Conservation (phyloP, 2,888 invertebrate species). For the Galerucella calmariensis region DNA sequence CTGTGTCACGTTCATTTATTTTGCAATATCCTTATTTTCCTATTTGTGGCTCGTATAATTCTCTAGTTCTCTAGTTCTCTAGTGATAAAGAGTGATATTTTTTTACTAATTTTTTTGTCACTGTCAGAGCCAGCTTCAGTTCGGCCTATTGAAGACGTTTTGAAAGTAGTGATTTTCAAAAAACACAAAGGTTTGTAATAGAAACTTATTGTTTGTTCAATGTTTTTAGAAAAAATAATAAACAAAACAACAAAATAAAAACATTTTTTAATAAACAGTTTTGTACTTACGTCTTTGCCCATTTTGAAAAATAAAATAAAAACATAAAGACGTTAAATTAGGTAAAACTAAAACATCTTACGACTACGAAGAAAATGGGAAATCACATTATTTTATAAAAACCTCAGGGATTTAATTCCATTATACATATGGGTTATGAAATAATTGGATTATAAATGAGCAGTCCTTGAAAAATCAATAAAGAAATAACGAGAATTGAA, state of each 20-base stretch:
- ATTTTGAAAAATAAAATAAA: conserved; percentile 37
- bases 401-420: conserved; percentile 44
- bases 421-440: conserved; percentile 47
- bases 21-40: no score
- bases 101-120: no score
- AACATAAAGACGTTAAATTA: conserved; percentile 20
- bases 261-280: conserved; percentile 3
- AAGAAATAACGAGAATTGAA: conserved; percentile 8
- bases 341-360: conserved; percentile 34
- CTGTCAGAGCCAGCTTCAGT: no score
- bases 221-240: not conserved
- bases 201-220: no score
- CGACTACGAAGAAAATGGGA: conserved; percentile 26
- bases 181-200: no score
- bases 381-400: conserved; percentile 16
- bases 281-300: conserved; percentile 36
- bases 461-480: conserved; percentile 30
- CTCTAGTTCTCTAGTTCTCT: no score
- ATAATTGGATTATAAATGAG: conserved; percentile 46
- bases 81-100: no score
- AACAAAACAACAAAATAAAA: conserved; percentile 1
- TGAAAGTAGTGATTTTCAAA: no score
- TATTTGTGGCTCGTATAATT: no score
- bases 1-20: no score
- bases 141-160: no score